Conservation (phyloP, 1,140 invertebrate species). For the Drosophila tani region DNA sequence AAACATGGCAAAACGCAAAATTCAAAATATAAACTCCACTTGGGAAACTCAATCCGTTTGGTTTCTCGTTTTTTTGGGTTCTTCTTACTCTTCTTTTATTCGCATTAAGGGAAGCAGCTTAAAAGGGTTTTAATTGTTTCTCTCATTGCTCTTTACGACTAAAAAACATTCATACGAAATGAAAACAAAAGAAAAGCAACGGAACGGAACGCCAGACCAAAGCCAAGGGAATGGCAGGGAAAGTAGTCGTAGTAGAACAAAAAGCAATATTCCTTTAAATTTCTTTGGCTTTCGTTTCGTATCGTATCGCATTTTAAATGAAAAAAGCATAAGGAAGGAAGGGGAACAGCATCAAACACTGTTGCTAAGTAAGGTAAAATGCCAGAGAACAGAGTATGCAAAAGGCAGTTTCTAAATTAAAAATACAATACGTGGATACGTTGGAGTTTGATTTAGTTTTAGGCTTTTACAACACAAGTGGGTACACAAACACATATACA, state of each 20-base stretch:
- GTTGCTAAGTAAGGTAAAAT: slow-evolving; percentile 33
- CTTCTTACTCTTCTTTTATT: slow-evolving; percentile 17
- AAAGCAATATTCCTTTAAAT: slow-evolving; percentile 66
- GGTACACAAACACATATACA: slow-evolving; percentile 53
- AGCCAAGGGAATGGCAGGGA: slow-evolving; percentile 25
- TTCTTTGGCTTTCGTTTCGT: slow-evolving; percentile 42
- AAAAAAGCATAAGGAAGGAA: slow-evolving; percentile 46
- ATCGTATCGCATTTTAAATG: slow-evolving; percentile 31
- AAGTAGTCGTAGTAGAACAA: slow-evolving; percentile 56
- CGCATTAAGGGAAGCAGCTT: slow-evolving; percentile 54
- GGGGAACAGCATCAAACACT: slow-evolving; percentile 35
- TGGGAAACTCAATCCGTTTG: slow-evolving; percentile 30
- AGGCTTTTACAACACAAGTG: slow-evolving; percentile 48
- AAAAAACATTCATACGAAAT: slow-evolving; percentile 51
- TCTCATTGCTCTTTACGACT: slow-evolving; percentile 31
- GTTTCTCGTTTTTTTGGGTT: slow-evolving; percentile 11
- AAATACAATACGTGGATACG: slow-evolving; percentile 53
- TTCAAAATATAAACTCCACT: slow-evolving; percentile 43
- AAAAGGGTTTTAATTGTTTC: slow-evolving; percentile 52
- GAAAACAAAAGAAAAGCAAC: slow-evolving; percentile 34
- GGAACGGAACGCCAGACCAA: slow-evolving; percentile 42
- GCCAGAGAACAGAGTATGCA: slow-evolving; percentile 21
- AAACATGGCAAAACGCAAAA: slow-evolving; percentile 74
- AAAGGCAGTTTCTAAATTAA: slow-evolving; percentile 66
- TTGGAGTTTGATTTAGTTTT: slow-evolving; percentile 69